phyloP scores from a whole-genome alignment of 2,113 vertebrate genomes.

The Sorex araneus region DNA sequence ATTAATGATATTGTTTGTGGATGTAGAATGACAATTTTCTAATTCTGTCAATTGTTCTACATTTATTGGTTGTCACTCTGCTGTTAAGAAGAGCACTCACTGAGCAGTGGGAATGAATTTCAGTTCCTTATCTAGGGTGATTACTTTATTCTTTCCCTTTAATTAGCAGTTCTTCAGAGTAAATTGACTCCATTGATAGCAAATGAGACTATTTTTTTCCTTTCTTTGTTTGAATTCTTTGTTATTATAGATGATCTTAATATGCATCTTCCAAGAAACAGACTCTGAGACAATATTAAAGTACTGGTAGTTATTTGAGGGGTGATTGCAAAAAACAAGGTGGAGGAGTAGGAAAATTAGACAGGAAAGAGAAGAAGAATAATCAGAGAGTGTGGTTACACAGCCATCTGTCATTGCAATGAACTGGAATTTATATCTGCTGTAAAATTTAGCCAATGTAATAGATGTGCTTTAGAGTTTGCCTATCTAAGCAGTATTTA shows the following conservation, averaged over 20 bases:
- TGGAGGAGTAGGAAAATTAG: neutral
- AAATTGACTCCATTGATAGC: neutral
- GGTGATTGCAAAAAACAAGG: conserved; percentile 3
- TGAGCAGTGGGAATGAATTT: conserved; percentile 49
- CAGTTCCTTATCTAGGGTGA: conserved; percentile 31
- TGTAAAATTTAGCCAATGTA: neutral
- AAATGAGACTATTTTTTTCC: neutral
- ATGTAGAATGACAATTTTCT: conserved; percentile 43
- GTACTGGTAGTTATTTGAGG: conserved; percentile 3
- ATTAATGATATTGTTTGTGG: conserved; percentile 17
- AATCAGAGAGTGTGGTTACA: neutral
- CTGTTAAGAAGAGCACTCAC: conserved; percentile 27
- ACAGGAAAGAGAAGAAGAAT: neutral
- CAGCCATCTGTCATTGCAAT: too few relatives aligned
- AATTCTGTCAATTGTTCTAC: conserved; percentile 46
- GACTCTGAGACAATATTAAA: neutral
- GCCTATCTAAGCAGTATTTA: conserved; percentile 15
- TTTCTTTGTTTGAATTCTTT: conserved; percentile 35
- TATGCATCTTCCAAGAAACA: neutral
- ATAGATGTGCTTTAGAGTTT: neutral
- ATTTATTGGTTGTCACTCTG: conserved; percentile 40
- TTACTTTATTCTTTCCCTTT: conserved; percentile 51
- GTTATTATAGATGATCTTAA: neutral
- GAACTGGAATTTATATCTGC: neutral
- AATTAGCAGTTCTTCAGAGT: conserved; percentile 63